Base-by-base conservation (phyloP, 1,140 invertebrate genomes). In the Drosophila tropicalis region DNA sequence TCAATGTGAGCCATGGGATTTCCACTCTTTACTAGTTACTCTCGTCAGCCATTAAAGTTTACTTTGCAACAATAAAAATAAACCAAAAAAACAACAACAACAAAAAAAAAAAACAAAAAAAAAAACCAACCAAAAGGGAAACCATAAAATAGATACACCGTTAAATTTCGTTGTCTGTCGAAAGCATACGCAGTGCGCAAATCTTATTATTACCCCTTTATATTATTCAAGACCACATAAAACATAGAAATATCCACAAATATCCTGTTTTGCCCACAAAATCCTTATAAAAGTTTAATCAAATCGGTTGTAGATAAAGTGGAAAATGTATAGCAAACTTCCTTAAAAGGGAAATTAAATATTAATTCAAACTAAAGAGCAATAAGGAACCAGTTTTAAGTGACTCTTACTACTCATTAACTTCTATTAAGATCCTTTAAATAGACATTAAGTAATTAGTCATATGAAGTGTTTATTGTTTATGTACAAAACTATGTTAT, bases 31-130 rank as follows among this genome's bases (percentile, higher is more conserved):
- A 51, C 44, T 51, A 51, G 44, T 51, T 51, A 51, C 44, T 51
- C 44, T 51, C 44, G 17, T 51, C 44, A 51, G 44, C 44, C 44
- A 51, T 51, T 51, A 51, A 51, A 51, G 44, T 51, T 51, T 51
- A 51, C 44, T 51, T 51, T 51, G 17, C 7, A 51, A 51, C 44
- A 51, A 51, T 51, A 51, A 44, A 44, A 15, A 44, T 17, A 51
- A 9, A 51, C 22, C 22, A 25, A 25, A 25, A 25, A 25, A 25
- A 25, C 22, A 25, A 25, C 19, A 19, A 47, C 17, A 47, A 47
- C 6, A 7, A 47, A 19, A 47, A 5, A 47, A 3, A 10, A 10
- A 19, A 34, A 5, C 5, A 10, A 19, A 47, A 44, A 41, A 1
- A 41, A 15, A 44, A n/a, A 44, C 5, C 41, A 19, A 47, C 5